phyloP scores from a whole-genome alignment of 1,140 invertebrate species.

The Halyomorpha halys region DNA sequence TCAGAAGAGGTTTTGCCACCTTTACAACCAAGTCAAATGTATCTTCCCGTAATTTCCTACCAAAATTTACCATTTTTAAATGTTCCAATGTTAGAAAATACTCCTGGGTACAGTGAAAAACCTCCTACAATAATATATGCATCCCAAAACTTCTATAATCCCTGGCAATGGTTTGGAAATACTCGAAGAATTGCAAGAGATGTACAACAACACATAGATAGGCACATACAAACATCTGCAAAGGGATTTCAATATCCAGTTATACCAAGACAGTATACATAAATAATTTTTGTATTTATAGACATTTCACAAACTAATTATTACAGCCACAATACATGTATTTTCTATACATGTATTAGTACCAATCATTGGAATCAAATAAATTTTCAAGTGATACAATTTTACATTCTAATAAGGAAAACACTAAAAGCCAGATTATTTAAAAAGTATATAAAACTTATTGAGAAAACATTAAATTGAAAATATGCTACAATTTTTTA shows the following conservation, averaged over 20 bases:
- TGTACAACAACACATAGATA: not conserved
- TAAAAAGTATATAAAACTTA: too few species aligned
- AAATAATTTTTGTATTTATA: too few species aligned
- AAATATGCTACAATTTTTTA: too few species aligned
- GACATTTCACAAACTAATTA: too few species aligned
- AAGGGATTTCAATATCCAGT: not conserved
- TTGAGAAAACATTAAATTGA: too few species aligned
- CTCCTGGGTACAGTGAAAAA: not conserved
- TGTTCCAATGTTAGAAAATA: not conserved
- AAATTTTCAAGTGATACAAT: too few species aligned
- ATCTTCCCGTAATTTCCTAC: not conserved
- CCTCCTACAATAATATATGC: slow-evolving; percentile 10
- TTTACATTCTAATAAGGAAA: too few species aligned
- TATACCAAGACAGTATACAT: not conserved
- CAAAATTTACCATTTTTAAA: slow-evolving; percentile 3
- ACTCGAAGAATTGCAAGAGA: slow-evolving; percentile 7
- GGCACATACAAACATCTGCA: not conserved
- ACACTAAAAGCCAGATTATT: too few species aligned
- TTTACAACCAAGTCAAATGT: not conserved
- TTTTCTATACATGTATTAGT: too few species aligned
- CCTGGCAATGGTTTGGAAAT: slow-evolving; percentile 5
- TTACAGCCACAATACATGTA: too few species aligned
- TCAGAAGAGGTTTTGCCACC: not conserved
- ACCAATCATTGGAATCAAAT: too few species aligned
- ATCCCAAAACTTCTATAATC: slow-evolving; percentile 13